Evolutionary conservation across 1,140 invertebrate genomes (phyloP), one percentile per base, ranked within the genome.

Genomic region (Manduca sexta): DNA sequence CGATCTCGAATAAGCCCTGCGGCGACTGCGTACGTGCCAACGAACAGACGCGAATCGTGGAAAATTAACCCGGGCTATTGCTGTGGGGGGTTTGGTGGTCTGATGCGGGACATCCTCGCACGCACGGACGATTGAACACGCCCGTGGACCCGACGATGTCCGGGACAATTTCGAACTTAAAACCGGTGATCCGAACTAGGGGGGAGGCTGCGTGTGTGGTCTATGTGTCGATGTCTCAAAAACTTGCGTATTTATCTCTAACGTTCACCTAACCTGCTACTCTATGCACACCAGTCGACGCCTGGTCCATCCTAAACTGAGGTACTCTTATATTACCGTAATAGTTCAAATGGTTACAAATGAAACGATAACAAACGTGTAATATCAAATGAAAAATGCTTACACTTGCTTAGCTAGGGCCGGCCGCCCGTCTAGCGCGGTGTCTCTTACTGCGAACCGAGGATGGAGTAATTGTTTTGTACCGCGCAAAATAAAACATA

Each of bases 291-390:
- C 77, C 78, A 84, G 81, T 84, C 81, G 81, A 82, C 81, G 81
- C 76, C 76, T 84, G 81, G 81, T 83, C 77, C 77, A 81, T 83
- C 81, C 72, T 83, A 81, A 82, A 81, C 77, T 80, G 77, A 83
- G 72, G 74, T 82, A 76, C 65, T 75, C 77, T 80, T 82, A 80
- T 79, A 82, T 78, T 82, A 82, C 78, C 66, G 74, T 78, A 84
- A 80, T 81, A 82, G 75, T 81, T 78, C 64, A 78, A 82, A 84
- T 75, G 74, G 76, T 82, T 81, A 81, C 69, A 83, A 85, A 83
- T 75, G 55, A 84, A 84, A 81, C 77, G 64, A 71, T 81, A 84
- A 84, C 81, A 83, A 74, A 83, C 62, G 64, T 82, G 74, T 83
- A 82, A 82, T 80, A 73, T 61, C 55, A 82, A 85, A 45, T 74